Percentiles rank a stretch among this genome's conserved stretches.
Evolutionary conservation across 1,140 invertebrate genomes (phyloP).

Genomic region (Dysdera silvatica): DNA sequence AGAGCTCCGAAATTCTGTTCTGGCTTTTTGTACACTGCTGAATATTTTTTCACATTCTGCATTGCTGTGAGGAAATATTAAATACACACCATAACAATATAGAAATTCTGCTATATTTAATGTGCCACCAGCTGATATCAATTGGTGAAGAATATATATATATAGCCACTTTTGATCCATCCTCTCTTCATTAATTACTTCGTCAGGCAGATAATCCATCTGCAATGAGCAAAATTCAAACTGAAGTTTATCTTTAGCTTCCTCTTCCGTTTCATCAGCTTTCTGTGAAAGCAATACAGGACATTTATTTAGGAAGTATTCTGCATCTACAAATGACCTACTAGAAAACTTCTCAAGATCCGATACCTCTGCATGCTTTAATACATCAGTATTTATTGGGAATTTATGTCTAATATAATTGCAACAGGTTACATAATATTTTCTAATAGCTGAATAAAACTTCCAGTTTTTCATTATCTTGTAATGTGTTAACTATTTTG

Average conservation of each 20-base stretch:
- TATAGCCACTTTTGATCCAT: background rate
- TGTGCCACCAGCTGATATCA: background rate
- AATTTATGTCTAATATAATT: background rate
- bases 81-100: background rate
- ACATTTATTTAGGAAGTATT: background rate
- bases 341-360: background rate
- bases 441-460: background rate
- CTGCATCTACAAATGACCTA: background rate
- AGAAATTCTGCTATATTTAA: background rate
- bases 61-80: background rate
- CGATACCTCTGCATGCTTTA: background rate
- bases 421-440: background rate
- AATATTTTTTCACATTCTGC: conserved; percentile 1
- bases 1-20: too few relatives aligned
- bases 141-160: background rate
- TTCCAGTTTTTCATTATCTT: background rate
- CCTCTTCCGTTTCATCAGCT: background rate
- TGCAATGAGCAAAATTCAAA: background rate
- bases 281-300: background rate
- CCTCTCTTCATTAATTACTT: background rate
- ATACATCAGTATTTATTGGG: background rate
- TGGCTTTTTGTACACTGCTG: background rate
- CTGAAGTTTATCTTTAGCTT: background rate
- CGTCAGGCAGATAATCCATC: background rate
- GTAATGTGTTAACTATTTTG: background rate